phyloP scores from a whole-genome alignment of 1,140 invertebrate genomes.

The Nasonia vitripennis region DNA sequence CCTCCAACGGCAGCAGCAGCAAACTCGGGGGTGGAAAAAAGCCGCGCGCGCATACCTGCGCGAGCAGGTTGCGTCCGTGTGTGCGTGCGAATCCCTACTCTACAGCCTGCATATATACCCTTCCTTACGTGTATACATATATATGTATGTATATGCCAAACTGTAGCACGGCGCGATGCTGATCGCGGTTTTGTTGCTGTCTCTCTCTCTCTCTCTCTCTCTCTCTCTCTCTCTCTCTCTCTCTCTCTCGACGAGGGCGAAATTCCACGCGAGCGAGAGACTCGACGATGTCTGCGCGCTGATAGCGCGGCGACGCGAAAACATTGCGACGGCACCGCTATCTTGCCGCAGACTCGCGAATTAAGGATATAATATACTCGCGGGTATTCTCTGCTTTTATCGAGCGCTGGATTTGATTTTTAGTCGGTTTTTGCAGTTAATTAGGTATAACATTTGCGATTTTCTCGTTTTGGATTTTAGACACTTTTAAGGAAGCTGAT shows the following conservation, averaged over 20 bases:
- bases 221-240: not conserved
- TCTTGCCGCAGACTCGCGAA: conserved; percentile 40
- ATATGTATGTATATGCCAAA: not conserved
- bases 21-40: conserved; percentile 38
- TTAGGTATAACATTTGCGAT: too few relatives aligned
- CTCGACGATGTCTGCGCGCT: not conserved
- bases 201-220: not conserved
- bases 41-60: conserved; percentile 39
- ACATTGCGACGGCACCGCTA: conserved; percentile 64
- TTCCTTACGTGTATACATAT: not conserved
- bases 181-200: not conserved
- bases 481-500: not conserved
- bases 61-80: conserved; percentile 22
- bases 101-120: not conserved
- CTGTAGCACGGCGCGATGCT: not conserved
- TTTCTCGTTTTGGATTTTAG: too few relatives aligned
- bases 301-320: conserved; percentile 59
- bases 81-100: not conserved
- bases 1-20: not conserved
- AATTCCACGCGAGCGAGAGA: not conserved
- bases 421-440: too few relatives aligned
- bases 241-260: too few relatives aligned
- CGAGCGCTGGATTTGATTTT: too few relatives aligned
- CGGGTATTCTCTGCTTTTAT: too few relatives aligned
- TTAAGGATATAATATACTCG: too few relatives aligned